Base-by-base conservation (phyloP, 2,797 vertebrate species). In the Falco berigora region DNA sequence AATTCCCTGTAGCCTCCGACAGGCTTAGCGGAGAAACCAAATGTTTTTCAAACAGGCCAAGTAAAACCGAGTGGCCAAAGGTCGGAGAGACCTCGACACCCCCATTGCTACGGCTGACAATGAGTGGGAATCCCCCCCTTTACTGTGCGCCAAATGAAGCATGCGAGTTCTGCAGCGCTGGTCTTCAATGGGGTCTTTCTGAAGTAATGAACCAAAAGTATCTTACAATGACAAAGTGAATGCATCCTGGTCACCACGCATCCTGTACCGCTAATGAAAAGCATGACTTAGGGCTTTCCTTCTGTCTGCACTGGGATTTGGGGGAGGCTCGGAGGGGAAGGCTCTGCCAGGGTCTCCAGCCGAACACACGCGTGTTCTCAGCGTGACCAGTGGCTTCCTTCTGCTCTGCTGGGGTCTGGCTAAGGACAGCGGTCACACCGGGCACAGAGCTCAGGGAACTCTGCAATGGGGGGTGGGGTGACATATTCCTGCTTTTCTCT, bases 141-240 rank as follows among this genome's bases (percentile, higher is more conserved):
- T 61, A 5, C 72, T 61, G 9, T 30, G 73, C 46, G 73, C 42
- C 90, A 32, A 84, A 62, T 56, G 90, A 90, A 79, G 90, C 90
- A 12, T 71, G 49, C 0, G 20, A 11, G 62, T 7, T 28, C 20
- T 14, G 77, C 82, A 30, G 68, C 25, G 30, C 4, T 10, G 77
- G 19, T 7, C 82, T 16, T 53, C 93, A 74, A 78, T 32, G 62
- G 63, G 85, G 32, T 17, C 87, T 92, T 90, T 83, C 86, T 56
- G 93, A 52, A 90, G 80, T 55, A 82, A 93, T 68, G 76, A 93
- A 88, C 76, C 91, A 91, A 69, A 68, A 82, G 91, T 7, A 10
- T 6, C 91, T 61, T 40, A 30, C 23, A 58, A 50, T 82, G 91
- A 91, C 91, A 91, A 59, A 64, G 62, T 5, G 61, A 61, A 10